Conservation (phyloP, 2,888 invertebrate genomes). For the Cephus rjabovi region DNA sequence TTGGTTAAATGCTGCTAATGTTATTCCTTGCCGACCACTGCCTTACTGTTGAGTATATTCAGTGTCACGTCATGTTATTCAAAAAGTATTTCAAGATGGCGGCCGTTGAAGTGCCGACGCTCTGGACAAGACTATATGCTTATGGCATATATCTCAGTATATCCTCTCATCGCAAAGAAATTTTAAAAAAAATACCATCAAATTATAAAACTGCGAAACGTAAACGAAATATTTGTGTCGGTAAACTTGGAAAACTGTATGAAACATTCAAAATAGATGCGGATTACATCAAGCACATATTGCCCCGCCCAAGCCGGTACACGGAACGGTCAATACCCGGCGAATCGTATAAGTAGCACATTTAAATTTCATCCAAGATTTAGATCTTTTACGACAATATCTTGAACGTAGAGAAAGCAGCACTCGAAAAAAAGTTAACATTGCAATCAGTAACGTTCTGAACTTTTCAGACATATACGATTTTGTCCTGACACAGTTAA, state of each 20-base stretch:
- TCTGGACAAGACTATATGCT: neutral
- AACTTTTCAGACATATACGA: neutral
- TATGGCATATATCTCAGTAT: neutral
- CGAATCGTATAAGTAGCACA: neutral
- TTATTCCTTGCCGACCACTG: neutral
- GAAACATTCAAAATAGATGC: neutral
- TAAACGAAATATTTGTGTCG: neutral
- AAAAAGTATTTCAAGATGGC: neutral
- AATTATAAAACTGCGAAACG: neutral
- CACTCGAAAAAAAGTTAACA: neutral
- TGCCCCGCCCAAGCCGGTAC: conserved; percentile 63
- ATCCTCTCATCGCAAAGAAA: neutral
- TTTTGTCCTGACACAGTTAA: neutral
- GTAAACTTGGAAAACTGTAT: neutral
- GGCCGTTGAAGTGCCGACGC: neutral
- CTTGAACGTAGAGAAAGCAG: neutral
- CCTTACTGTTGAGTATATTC: neutral
- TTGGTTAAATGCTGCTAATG: neutral
- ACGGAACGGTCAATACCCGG: conserved; percentile 55
- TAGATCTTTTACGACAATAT: neutral
- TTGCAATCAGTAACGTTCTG: neutral
- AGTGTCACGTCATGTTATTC: neutral
- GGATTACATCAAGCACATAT: conserved; percentile 56
- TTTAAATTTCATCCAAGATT: neutral
- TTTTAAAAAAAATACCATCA: neutral